Evolutionary conservation across 2,113 vertebrate genomes (phyloP).

Genomic region (Amazona vittata): DNA sequence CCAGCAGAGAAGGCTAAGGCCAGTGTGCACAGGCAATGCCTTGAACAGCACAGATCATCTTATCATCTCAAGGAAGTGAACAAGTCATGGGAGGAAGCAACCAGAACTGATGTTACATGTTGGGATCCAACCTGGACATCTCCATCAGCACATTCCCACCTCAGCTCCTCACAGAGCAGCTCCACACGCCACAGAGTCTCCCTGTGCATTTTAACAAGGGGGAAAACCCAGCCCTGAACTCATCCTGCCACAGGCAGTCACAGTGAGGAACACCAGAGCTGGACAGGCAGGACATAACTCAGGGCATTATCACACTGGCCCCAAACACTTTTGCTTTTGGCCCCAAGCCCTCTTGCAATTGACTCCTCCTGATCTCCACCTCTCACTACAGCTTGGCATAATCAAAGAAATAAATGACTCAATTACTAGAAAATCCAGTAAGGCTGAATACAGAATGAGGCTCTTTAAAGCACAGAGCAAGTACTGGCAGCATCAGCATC

Average conservation of each 20-base stretch:
- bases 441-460: background rate
- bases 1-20: background rate
- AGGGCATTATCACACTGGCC: background rate
- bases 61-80: background rate
- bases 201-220: background rate
- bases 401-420: background rate
- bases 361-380: background rate
- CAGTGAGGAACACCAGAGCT: background rate
- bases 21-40: background rate
- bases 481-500: background rate
- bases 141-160: background rate
- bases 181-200: background rate
- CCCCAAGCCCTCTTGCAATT: background rate
- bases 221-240: background rate
- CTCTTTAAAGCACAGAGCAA: background rate
- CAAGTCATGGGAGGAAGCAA: background rate
- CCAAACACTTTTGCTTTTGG: background rate
- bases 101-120: background rate
- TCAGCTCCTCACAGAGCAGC: background rate
- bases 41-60: background rate
- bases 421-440: slow-evolving; percentile 5
- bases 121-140: background rate
- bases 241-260: background rate
- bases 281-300: background rate
- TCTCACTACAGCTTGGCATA: background rate